Evolutionary conservation across 2,113 vertebrate genomes (phyloP).

Genomic region (Apodemus speciosus): DNA sequence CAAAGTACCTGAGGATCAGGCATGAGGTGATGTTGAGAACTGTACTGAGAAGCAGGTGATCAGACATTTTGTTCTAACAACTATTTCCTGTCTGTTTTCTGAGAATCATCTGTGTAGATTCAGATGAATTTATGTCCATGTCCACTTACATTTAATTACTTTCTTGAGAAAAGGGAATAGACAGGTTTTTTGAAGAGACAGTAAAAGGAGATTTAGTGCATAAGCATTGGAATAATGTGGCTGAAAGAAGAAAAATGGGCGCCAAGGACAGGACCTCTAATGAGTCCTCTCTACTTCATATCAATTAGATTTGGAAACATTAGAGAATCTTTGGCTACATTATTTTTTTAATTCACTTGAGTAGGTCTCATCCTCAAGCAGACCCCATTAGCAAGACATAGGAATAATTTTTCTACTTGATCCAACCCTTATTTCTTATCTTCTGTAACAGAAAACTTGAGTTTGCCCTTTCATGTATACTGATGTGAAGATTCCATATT

Average conservation of each 20-base stretch:
- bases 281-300: background rate
- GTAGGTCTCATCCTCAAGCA: no score
- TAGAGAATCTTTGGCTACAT: no score
- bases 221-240: background rate
- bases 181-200: background rate
- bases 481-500: no score
- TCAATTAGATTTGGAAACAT: no score
- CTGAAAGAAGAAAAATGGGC: no score
- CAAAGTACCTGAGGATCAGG: background rate
- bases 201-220: background rate
- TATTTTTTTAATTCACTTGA: no score
- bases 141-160: background rate
- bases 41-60: no score
- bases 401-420: no score
- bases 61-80: background rate
- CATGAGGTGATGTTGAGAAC: background rate
- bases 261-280: background rate
- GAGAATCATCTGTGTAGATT: background rate
- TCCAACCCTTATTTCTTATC: no score
- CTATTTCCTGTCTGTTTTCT: background rate
- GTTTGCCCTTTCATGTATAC: no score
- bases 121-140: background rate
- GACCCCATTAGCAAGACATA: no score
- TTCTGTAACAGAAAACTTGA: no score
- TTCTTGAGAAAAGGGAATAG: background rate